Base-by-base conservation (phyloP, 2,797 vertebrate species). In the Sebastes matsubarae region DNA sequence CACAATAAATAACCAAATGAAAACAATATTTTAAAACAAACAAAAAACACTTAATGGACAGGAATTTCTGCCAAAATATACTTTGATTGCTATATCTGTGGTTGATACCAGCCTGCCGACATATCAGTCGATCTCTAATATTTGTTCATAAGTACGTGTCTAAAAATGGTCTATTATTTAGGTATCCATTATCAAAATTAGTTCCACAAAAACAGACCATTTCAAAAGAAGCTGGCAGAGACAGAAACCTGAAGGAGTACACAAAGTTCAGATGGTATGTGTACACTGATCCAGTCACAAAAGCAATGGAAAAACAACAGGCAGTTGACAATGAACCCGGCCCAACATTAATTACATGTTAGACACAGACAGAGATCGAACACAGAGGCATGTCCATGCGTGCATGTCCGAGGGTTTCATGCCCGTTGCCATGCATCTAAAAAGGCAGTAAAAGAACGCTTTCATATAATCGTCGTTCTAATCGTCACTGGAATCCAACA, bases 341-440 rank as follows among this genome's bases (percentile, higher is more conserved):
- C 88, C 90, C 85, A 87, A 92, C 87, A 92, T 87, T 85, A 87
- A 87, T 73, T 69, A 87, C 68, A 89, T 84, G 83, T 93, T 92
- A 89, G 84, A 93, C 91, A 90, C 82, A 92, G 83, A 93, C 78
- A 87, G 24, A 79, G 81, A 88, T 82, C 16, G 12, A 90, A 92
- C 81, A 89, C 75, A 85, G 83, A 88, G 81, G 84, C 83, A 73
- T 76, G 86, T 88, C 72, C 91, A 90, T 81, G 87, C 92, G 9
- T 86, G 92, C 92, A 87, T 82, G 88, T 90, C 77, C 58, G 20
- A 67, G 81, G 75, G 74, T 65, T 78, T 86, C 76, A 85, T 90
- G 90, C 87, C 82, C 81, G 75, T 70, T 80, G 88, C 89, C 93
- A 94, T 95, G 94, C 93, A 73, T 89, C 73, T 68, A 85, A 79